Conservation (phyloP, 2,888 invertebrate genomes). For the Notodonta dromedarius region DNA sequence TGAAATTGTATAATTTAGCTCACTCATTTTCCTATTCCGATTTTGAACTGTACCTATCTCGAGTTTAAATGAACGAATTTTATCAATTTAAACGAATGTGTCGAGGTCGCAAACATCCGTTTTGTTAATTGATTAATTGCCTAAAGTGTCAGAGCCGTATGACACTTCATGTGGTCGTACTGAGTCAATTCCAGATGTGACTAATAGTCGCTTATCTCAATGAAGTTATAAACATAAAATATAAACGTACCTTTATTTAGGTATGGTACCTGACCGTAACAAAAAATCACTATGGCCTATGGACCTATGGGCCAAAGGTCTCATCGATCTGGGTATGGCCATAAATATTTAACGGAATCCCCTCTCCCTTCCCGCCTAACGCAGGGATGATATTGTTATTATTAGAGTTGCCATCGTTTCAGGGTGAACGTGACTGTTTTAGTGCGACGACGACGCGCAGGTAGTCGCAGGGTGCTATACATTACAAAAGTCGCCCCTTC, state of each 20-base stretch:
- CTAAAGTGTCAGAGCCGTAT: constrained; percentile 24
- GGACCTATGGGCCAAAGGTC: no score
- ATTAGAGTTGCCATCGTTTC: constrained; percentile 17
- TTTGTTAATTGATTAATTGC: constrained; percentile 40
- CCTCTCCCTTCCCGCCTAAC: constrained; percentile 1
- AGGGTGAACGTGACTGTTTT: constrained; percentile 19
- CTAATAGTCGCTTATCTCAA: no score
- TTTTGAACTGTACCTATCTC: not conserved
- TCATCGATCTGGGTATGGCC: no score
- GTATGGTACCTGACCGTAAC: no score
- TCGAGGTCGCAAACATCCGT: constrained; percentile 47
- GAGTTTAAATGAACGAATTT: constrained; percentile 46
- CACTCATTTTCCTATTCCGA: not conserved
- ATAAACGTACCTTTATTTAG: no score
- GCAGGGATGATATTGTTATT: constrained; percentile 13
- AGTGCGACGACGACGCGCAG: constrained; percentile 39
- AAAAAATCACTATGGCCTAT: no score
- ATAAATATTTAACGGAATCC: no score
- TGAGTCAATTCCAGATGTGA: not conserved
- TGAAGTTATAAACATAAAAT: no score
- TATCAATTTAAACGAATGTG: constrained; percentile 49
- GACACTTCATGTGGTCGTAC: constrained; percentile 22
- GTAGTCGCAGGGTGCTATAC: constrained; percentile 48
- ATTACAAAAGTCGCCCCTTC: constrained; percentile 43
- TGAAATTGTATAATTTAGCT: not conserved